Evolutionary conservation across 2,113 vertebrate species (phyloP).

Genomic region (Cololabis saira): DNA sequence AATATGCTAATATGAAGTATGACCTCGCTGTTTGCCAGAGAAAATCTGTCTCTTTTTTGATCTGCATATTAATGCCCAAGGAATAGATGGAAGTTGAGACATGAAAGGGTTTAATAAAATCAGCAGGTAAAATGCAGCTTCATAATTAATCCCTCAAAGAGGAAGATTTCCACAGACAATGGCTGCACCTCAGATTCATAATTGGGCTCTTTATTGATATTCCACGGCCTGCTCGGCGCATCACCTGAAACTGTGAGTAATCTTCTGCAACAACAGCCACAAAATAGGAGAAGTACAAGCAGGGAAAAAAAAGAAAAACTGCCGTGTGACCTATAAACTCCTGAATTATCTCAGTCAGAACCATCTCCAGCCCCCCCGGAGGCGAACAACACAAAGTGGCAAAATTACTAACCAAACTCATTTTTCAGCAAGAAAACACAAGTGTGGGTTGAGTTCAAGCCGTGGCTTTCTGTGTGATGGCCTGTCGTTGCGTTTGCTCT

Average conservation of each 20-base stretch:
- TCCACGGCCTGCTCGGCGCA: conserved; percentile 51
- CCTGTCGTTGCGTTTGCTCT: conserved; percentile 76
- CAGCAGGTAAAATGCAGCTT: conserved; percentile 74
- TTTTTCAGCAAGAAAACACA: conserved; percentile 65
- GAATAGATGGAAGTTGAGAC: conserved; percentile 74
- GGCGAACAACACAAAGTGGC: conserved; percentile 62
- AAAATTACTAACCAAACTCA: conserved; percentile 69
- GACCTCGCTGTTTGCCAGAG: conserved; percentile 76
- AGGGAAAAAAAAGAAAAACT: neutral
- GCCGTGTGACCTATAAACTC: neutral
- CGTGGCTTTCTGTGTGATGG: conserved; percentile 50
- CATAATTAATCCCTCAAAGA: conserved; percentile 75
- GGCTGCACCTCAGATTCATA: conserved; percentile 62
- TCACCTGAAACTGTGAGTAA: conserved; percentile 69
- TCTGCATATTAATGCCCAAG: conserved; percentile 79
- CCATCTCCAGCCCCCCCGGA: conserved; percentile 1
- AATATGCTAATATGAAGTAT: conserved; percentile 74
- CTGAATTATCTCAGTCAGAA: conserved; percentile 29
- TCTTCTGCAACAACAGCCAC: conserved; percentile 21
- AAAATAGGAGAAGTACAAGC: no score
- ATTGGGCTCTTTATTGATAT: conserved; percentile 76
- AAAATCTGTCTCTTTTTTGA: conserved; percentile 72
- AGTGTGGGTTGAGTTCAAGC: conserved; percentile 48
- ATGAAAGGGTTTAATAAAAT: conserved; percentile 77
- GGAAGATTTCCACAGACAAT: conserved; percentile 67